These are phyloP conservation scores for Bucco capensis DNA, from an alignment of 2,113 vertebrate species.

Conservation along the genomic window DNA sequence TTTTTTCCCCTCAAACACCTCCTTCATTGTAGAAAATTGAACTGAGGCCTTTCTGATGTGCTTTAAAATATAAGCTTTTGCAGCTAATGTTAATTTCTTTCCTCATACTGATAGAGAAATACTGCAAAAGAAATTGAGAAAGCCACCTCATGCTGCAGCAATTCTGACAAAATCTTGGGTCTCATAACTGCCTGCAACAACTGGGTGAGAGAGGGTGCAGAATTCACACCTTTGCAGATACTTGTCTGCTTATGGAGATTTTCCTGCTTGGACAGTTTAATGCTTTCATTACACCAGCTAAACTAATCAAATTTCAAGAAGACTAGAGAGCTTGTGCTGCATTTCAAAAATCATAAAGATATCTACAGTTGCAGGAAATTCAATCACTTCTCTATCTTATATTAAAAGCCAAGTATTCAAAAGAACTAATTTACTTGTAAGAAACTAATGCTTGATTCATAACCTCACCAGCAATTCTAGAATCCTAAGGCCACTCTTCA, in stretches of 20 bases:
- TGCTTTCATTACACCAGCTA: neutral
- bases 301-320: neutral
- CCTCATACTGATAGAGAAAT: neutral
- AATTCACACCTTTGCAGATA: neutral
- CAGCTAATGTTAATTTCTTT: neutral
- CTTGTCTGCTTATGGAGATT: neutral
- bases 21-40: neutral
- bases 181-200: neutral
- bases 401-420: neutral
- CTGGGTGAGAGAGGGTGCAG: neutral
- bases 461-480: neutral
- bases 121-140: neutral
- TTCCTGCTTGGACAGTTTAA: neutral
- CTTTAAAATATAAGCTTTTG: neutral
- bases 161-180: neutral
- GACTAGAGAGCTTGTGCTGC: neutral
- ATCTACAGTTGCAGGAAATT: neutral
- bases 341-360: neutral
- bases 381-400: neutral
- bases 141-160: neutral
- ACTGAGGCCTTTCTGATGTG: neutral
- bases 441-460: rapidly evolving
- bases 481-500: neutral
- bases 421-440: neutral
- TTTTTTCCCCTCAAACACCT: neutral